phyloP scores from a whole-genome alignment of 1,140 invertebrate species.

The Dreissena polymorpha region DNA sequence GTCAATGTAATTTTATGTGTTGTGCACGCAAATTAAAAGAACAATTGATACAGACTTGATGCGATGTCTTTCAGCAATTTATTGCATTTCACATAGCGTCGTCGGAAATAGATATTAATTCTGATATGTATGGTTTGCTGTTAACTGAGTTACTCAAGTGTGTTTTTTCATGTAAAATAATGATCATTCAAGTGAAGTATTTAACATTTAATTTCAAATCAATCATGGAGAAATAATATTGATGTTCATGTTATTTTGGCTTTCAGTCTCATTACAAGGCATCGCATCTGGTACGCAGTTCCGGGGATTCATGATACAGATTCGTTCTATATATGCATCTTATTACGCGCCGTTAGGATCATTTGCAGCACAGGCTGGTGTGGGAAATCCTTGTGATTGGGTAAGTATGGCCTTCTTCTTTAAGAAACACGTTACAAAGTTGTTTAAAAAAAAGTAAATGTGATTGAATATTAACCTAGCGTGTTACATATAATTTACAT shows the following conservation, averaged over 20 bases:
- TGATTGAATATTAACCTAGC: background rate
- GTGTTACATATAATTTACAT: background rate
- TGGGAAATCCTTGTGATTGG: slow-evolving; percentile 14
- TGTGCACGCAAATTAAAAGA: no score
- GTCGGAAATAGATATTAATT: no score
- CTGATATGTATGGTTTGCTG: no score
- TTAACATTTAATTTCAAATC: no score
- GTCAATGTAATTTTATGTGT: no score
- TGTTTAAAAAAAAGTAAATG: background rate
- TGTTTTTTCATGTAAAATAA: no score
- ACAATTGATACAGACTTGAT: no score
- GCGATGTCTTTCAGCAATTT: no score
- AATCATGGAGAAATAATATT: no score
- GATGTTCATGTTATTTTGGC: background rate
- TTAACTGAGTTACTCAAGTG: no score
- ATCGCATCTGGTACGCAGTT: background rate
- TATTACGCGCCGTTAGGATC: slow-evolving; percentile 14
- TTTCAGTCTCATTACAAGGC: slow-evolving; percentile 35
- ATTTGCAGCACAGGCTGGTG: background rate
- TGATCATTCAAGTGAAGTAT: no score
- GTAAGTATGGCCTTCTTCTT: background rate
- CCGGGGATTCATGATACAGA: slow-evolving; percentile 40
- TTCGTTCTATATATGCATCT: background rate
- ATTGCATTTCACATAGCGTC: no score
- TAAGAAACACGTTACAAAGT: background rate